Evolutionary conservation across 2,113 vertebrate species (phyloP).

Genomic region (Pagrus major): DNA sequence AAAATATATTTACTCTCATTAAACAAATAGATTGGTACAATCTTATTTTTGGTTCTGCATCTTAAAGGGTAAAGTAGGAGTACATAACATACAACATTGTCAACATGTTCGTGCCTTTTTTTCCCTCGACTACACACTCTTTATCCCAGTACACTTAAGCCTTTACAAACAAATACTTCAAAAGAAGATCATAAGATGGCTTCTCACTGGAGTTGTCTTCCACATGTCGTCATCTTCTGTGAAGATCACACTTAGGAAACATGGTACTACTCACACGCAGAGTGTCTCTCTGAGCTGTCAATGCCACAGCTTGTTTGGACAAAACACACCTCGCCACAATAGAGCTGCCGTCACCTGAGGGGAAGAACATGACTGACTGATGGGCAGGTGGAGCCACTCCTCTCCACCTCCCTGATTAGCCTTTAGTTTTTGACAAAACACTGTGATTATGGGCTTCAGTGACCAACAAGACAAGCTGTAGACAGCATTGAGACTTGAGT

Average conservation of each 20-base stretch:
- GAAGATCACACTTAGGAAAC: slow-evolving; percentile 8
- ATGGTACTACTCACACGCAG: slow-evolving; percentile 43
- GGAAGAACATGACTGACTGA: slow-evolving; percentile 49
- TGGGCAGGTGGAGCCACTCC: slow-evolving; percentile 62
- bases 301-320: slow-evolving; percentile 63
- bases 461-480: slow-evolving; percentile 29
- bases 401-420: slow-evolving; percentile 57
- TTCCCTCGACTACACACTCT: not conserved
- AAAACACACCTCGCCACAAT: slow-evolving; percentile 54
- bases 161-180: slow-evolving; percentile 3
- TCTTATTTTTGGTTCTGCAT: not conserved
- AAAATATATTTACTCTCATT: not conserved
- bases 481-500: slow-evolving; percentile 54
- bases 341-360: slow-evolving; percentile 39
- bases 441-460: slow-evolving; percentile 70
- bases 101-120: not conserved
- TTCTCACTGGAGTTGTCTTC: slow-evolving; percentile 6
- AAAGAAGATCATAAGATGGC: not conserved
- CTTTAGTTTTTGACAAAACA: slow-evolving; percentile 71
- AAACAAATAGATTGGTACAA: too few relatives aligned
- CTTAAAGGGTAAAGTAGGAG: not conserved
- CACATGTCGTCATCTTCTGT: slow-evolving; percentile 33
- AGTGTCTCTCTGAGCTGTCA: slow-evolving; percentile 51
- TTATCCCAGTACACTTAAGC: not conserved
- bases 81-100: not conserved